Base-by-base conservation (phyloP, 2,888 invertebrate species). In the Coenonympha glycerion region DNA sequence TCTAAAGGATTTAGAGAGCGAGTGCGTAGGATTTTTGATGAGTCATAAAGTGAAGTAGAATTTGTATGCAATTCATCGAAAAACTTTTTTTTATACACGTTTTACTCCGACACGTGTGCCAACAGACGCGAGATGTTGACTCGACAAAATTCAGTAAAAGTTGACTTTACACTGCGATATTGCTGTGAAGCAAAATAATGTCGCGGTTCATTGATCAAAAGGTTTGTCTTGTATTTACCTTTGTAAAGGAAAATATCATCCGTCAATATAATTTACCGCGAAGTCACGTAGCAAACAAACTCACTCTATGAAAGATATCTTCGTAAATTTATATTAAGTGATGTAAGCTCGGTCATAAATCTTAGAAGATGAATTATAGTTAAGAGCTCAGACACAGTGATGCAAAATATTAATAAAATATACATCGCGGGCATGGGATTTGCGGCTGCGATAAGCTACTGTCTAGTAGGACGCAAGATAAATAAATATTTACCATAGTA, bases 201-300 rank as follows among this genome's bases (percentile, higher is more conserved):
- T 24, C 16, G 72, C 76, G 78, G 81, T 78, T 78, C 77, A 81
- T 78, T 70, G 73, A 69, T 72, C 82, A 76, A 83, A 86, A 85
- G 83, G 84, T 77, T 82, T 78, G 71, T 77, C 82, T 83, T 82
- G 84, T 85, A 73, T 59, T 66, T 59, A 53, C 61, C 64, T 73
- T 62, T 69, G 68, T 6, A 74, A 73, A 59, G 70, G 68, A 79
- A 80, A 77, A 76, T 81, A 82, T 79, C 66, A 69, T 71, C 76
- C 71, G 73, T 72, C 79, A 66, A 76, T 77, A 69, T 72, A 69
- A 76, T 74, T 77, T 77, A 73, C 69, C 66, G 66, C 67, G 76
- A 71, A 71, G 70, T 49, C 57, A 50, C 46, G 55, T 52, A 53
- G 41, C 51, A 48, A 52, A 45, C 42, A 50, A 56, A 56, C 41